Conservation (phyloP, 2,797 vertebrate species). For the Ptychadena robeensis region DNA sequence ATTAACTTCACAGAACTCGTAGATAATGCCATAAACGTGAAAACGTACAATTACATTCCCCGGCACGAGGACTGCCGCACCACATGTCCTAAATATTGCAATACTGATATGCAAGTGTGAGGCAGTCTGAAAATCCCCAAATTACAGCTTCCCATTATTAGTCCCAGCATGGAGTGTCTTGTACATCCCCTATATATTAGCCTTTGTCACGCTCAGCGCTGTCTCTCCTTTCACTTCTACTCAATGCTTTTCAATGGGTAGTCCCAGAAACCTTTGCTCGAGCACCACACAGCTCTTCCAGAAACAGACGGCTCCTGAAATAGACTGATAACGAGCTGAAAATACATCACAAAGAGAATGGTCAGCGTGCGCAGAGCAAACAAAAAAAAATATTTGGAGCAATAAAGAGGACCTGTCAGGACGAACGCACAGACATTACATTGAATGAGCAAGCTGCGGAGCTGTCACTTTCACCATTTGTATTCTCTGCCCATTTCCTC, state of each 20-base stretch:
- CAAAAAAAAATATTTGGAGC: neutral
- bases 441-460: neutral
- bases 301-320: slow-evolving; percentile 3
- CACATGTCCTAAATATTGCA: neutral
- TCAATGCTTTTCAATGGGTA: slow-evolving; percentile 22
- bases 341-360: slow-evolving; percentile 26
- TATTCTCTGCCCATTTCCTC: no score
- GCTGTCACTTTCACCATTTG: neutral
- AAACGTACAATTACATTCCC: neutral
- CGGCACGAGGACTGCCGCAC: neutral
- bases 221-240: slow-evolving; percentile 17
- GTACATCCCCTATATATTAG: slow-evolving; percentile 23
- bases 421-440: neutral
- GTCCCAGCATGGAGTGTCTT: neutral
- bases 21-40: neutral
- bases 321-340: slow-evolving; percentile 20
- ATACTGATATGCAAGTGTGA: neutral
- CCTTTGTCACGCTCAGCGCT: slow-evolving; percentile 12
- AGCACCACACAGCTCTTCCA: neutral
- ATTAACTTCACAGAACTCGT: neutral
- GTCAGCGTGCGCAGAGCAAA: neutral
- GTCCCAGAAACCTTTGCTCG: slow-evolving; percentile 36
- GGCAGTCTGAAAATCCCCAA: neutral
- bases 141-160: slow-evolving; percentile 6
- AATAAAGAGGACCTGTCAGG: neutral